A percentile compares a stretch with the other conserved stretches of the same genome.
Conservation (phyloP, 2,113 vertebrate species). For the Madoqua kirkii region DNA sequence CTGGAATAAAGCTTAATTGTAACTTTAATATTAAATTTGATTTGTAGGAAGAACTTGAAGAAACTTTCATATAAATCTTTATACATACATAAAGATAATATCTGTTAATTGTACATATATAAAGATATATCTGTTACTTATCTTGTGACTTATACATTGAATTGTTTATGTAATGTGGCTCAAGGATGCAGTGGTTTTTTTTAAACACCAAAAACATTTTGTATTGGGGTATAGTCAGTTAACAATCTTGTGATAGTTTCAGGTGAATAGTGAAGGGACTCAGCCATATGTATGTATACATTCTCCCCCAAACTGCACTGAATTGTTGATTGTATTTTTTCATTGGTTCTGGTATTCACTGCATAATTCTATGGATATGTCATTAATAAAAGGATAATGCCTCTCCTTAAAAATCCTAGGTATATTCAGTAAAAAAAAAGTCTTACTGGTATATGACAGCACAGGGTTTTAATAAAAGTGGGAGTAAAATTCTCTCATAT, state of each 20-base stretch:
- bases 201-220: neutral
- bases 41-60: conserved; percentile 3
- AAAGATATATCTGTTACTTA: neutral
- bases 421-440: neutral
- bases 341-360: neutral
- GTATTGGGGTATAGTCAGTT: neutral
- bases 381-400: neutral
- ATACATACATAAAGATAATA: neutral
- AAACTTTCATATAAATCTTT: neutral
- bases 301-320: neutral
- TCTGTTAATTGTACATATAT: neutral
- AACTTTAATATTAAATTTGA: conserved; percentile 7
- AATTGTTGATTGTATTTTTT: neutral
- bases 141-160: neutral
- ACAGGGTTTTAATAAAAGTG: neutral
- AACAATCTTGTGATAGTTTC: neutral
- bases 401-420: neutral
- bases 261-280: neutral
- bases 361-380: neutral
- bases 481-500: neutral
- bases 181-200: neutral
- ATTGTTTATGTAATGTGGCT: neutral
- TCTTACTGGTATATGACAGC: neutral
- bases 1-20: neutral
- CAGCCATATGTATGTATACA: neutral